These are phyloP conservation scores for Lichenostomus cassidix DNA, from an alignment of 2,113 vertebrate genomes.

Conservation along the genomic window DNA sequence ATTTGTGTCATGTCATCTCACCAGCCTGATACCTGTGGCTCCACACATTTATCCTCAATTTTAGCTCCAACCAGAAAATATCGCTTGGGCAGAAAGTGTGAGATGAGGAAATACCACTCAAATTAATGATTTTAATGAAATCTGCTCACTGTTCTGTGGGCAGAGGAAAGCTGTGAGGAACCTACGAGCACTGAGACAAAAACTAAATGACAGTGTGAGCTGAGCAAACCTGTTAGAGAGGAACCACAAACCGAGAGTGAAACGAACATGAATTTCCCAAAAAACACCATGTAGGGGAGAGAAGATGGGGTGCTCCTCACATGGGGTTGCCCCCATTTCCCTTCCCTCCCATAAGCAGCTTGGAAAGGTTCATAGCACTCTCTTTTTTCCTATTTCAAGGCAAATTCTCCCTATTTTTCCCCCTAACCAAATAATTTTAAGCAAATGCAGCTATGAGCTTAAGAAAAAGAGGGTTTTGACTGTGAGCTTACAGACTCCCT, in stretches of 20 bases:
- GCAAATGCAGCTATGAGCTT: background rate
- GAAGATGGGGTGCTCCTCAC: background rate
- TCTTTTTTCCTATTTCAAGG: background rate
- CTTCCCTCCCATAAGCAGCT: background rate
- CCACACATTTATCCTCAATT: background rate
- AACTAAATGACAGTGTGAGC: background rate
- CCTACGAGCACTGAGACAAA: background rate
- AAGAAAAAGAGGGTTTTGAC: background rate
- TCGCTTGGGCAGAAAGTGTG: background rate
- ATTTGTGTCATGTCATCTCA: background rate
- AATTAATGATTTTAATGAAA: background rate
- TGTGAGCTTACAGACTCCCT: rapidly evolving
- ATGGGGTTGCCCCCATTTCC: rapidly evolving
- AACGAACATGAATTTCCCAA: background rate
- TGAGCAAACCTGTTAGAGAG: background rate
- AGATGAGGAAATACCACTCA: background rate
- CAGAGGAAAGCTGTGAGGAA: background rate
- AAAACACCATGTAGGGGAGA: rapidly evolving
- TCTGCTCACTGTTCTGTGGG: background rate
- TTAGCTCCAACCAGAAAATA: background rate
- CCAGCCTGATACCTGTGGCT: background rate
- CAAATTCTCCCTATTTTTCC: background rate
- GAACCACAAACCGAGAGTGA: rapidly evolving
- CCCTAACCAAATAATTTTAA: background rate
- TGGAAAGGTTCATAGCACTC: background rate